Evolutionary conservation across 2,113 vertebrate species (phyloP).

Genomic region (Perca fluviatilis): DNA sequence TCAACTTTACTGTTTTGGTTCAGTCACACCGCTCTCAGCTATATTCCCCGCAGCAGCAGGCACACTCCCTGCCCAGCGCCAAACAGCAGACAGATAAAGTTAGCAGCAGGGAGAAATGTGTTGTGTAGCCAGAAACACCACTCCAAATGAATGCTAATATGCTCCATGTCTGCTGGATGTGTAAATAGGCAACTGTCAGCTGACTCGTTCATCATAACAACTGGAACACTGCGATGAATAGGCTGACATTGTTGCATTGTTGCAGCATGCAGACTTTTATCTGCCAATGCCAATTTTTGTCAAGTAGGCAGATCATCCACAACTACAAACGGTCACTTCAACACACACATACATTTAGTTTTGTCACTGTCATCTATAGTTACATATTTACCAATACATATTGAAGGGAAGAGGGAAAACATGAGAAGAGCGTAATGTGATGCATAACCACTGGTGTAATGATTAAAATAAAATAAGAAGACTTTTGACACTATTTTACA

Average conservation of each 20-base stretch:
- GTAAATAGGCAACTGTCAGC: neutral
- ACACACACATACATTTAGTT: neutral
- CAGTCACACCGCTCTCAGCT: neutral
- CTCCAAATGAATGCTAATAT: neutral
- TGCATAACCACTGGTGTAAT: slow-evolving; percentile 36
- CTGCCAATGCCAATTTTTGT: neutral
- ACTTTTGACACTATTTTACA: no score
- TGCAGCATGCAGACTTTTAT: neutral
- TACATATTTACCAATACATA: neutral
- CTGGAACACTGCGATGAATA: neutral
- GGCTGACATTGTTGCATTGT: neutral
- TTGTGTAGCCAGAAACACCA: neutral
- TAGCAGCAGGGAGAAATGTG: neutral
- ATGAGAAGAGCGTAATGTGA: slow-evolving; percentile 21
- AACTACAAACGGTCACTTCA: neutral
- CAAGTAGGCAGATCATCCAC: neutral
- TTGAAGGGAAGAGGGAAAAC: neutral
- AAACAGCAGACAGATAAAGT: slow-evolving; percentile 13
- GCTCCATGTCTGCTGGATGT: neutral
- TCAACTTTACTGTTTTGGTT: neutral
- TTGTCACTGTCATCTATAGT: neutral
- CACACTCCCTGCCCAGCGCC: neutral
- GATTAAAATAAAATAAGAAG: neutral
- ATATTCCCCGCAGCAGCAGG: neutral
- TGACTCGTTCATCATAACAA: neutral